These are phyloP conservation scores for Drosophila nigromelanica DNA, from an alignment of 1,140 invertebrate genomes.

Conservation along the genomic window DNA sequence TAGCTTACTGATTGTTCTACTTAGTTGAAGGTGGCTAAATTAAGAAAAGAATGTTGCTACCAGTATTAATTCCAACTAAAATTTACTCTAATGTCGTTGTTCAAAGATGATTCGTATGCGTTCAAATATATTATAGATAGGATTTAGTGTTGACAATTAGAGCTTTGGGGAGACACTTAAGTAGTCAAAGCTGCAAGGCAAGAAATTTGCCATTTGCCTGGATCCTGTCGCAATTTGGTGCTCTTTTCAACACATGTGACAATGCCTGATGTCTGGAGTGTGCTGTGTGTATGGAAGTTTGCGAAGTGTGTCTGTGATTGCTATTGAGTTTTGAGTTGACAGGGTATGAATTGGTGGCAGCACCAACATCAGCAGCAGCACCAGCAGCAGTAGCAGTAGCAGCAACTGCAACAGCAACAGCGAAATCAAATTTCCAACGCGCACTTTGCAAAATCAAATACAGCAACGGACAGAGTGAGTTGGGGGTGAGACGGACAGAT, in stretches of 20 bases:
- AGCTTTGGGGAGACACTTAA: slow-evolving; percentile 17
- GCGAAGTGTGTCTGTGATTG: slow-evolving; percentile 53
- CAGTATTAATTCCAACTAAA: background rate
- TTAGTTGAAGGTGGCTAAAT: background rate
- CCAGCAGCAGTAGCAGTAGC: slow-evolving; percentile 20
- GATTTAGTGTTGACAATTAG: slow-evolving; percentile 40
- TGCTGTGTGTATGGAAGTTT: slow-evolving; percentile 34
- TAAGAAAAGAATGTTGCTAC: too few relatives aligned
- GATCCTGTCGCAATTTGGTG: slow-evolving; percentile 33
- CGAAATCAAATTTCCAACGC: slow-evolving; percentile 75
- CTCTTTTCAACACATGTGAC: slow-evolving; percentile 28
- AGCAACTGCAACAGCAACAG: slow-evolving; percentile 26
- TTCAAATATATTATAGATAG: background rate
- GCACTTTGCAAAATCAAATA: slow-evolving; percentile 78
- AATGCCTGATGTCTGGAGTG: slow-evolving; percentile 47
- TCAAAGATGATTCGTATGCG: too few relatives aligned
- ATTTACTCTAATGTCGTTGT: background rate
- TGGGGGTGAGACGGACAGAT: background rate
- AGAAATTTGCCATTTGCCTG: slow-evolving; percentile 48
- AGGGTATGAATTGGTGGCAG: slow-evolving; percentile 50
- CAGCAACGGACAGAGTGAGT: slow-evolving; percentile 27
- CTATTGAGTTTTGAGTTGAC: slow-evolving; percentile 60
- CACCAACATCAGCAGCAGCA: slow-evolving; percentile 17
- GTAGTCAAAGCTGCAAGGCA: slow-evolving; percentile 18
- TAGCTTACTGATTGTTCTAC: slow-evolving; percentile 23